These are phyloP conservation scores for Micropoecilia bifurca DNA, from an alignment of 2,797 vertebrate species.

Conservation along the genomic window DNA sequence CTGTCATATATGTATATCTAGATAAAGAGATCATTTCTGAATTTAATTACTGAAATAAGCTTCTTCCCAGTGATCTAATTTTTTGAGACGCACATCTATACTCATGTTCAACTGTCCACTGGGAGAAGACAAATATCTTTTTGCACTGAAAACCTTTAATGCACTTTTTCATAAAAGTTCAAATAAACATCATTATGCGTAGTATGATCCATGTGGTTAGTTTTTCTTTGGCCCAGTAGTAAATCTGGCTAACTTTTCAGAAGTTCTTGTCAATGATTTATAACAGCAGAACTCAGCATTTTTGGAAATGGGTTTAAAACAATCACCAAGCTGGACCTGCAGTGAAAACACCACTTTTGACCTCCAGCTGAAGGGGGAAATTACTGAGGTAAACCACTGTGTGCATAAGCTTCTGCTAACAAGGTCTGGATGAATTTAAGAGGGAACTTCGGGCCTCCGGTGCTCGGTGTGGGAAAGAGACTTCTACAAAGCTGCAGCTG, in stretches of 20 bases:
- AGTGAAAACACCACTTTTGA: constrained; percentile 14
- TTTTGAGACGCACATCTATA: background rate
- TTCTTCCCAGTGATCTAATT: background rate
- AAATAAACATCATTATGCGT: background rate
- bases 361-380: constrained; percentile 58
- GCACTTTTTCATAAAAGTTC: background rate
- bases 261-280: constrained; percentile 9
- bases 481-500: constrained; percentile 46
- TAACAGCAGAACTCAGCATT: constrained; percentile 1
- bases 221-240: background rate
- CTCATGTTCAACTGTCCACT: background rate
- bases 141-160: background rate
- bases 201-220: background rate
- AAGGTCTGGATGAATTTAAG: constrained; percentile 27
- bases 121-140: background rate
- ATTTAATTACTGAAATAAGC: background rate
- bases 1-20: too few relatives aligned
- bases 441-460: constrained; percentile 19
- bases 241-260: constrained; percentile 1
- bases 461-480: constrained; percentile 49
- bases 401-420: constrained; percentile 23
- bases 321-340: constrained; percentile 11
- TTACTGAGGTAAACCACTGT: constrained; percentile 21
- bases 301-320: constrained; percentile 8
- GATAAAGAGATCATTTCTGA: background rate